Evolutionary conservation across 2,888 invertebrate species (phyloP).

Genomic region (Andricus quercusramuli): DNA sequence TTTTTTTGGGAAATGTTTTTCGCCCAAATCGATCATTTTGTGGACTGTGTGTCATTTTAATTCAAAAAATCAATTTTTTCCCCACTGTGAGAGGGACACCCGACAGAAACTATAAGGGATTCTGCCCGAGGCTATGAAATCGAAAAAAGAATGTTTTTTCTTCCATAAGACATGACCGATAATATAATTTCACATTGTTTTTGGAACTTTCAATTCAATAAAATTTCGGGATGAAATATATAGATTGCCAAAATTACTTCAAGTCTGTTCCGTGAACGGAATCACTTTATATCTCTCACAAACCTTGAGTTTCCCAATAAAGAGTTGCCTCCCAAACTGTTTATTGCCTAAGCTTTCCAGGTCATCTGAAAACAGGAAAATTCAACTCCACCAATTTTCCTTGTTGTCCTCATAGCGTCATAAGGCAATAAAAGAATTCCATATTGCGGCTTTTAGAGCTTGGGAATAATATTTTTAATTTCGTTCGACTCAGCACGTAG

Average conservation of each 20-base stretch:
- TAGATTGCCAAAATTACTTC: not conserved
- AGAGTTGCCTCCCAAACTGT: not conserved
- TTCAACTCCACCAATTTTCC: constrained; percentile 24
- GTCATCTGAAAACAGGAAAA: constrained; percentile 7
- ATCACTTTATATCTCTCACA: not conserved
- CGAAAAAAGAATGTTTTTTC: too few relatives aligned
- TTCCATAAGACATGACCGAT: too few relatives aligned
- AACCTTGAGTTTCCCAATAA: not conserved
- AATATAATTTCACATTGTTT: too few relatives aligned
- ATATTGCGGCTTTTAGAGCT: not conserved
- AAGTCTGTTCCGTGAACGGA: not conserved
- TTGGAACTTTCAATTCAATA: too few relatives aligned
- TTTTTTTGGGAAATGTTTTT: too few relatives aligned
- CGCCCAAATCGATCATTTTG: too few relatives aligned
- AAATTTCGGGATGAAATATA: not conserved
- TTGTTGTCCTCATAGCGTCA: not conserved
- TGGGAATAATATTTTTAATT: not conserved
- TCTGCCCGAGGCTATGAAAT: too few relatives aligned
- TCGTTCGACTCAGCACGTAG: not conserved
- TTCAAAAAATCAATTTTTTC: too few relatives aligned
- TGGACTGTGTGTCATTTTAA: too few relatives aligned
- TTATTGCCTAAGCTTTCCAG: constrained; percentile 10
- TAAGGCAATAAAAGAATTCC: constrained; percentile 27
- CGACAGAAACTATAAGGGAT: too few relatives aligned
- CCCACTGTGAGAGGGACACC: too few relatives aligned